Evolutionary conservation across 2,888 invertebrate species (phyloP).

Genomic region (Nineta flava): DNA sequence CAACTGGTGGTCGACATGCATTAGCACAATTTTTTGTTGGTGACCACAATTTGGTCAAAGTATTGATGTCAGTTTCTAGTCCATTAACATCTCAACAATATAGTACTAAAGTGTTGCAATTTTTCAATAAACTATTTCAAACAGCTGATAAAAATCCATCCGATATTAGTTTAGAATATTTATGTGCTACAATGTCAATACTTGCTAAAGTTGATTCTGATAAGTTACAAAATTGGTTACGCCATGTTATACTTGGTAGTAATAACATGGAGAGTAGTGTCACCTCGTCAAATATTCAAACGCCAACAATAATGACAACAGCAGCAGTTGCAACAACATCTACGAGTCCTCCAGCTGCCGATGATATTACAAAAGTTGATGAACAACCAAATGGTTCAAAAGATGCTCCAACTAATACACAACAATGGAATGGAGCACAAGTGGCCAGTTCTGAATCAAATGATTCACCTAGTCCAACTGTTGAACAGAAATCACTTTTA

Average conservation of each 20-base stretch:
- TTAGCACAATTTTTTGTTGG: slow-evolving; percentile 67
- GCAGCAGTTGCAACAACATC: slow-evolving; percentile 26
- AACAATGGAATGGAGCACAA: slow-evolving; percentile 16
- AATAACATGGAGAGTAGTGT: slow-evolving; percentile 26
- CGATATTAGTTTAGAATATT: slow-evolving; percentile 43
- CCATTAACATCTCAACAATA: slow-evolving; percentile 54
- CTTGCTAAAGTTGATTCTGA: slow-evolving; percentile 45
- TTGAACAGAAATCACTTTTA: slow-evolving; percentile 33
- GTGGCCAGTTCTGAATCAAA: slow-evolving; percentile 17
- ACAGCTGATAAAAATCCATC: slow-evolving; percentile 43
- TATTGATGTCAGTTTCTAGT: slow-evolving; percentile 66
- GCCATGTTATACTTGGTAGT: slow-evolving; percentile 47
- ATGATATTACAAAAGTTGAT: slow-evolving; percentile 29
- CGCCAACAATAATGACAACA: slow-evolving; percentile 32
- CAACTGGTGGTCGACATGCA: slow-evolving; percentile 64
- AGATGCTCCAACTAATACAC: slow-evolving; percentile 14
- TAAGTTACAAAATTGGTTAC: slow-evolving; percentile 46
- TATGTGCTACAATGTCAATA: slow-evolving; percentile 50
- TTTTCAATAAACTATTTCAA: slow-evolving; percentile 59
- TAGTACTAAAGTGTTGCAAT: slow-evolving; percentile 61
- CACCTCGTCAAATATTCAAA: slow-evolving; percentile 33
- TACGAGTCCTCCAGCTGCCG: slow-evolving; percentile 23
- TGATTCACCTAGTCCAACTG: slow-evolving; percentile 23
- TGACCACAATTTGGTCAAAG: slow-evolving; percentile 53
- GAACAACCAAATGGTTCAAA: slow-evolving; percentile 5